phyloP scores from a whole-genome alignment of 2,888 invertebrate species.

The Exephanes ischioxanthus region DNA sequence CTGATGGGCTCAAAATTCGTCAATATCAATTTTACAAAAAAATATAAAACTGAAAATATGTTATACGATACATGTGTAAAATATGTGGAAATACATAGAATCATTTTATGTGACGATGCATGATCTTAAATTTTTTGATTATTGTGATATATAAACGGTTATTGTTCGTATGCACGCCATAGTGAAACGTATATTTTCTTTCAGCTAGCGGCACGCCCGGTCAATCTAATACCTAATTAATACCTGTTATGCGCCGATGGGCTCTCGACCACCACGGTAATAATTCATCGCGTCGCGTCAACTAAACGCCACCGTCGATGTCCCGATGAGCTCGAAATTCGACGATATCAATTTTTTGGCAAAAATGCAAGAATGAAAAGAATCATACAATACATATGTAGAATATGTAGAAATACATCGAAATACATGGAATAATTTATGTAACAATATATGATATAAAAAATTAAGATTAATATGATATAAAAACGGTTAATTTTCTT shows the following conservation, averaged over 20 bases:
- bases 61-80: not conserved
- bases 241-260: slow-evolving; percentile 1
- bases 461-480: too few relatives aligned
- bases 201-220: not conserved
- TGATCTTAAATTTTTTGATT: not conserved
- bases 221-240: not conserved
- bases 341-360: not conserved
- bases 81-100: too few relatives aligned
- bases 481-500: too few relatives aligned
- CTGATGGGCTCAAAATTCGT: not conserved
- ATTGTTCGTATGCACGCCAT: too few relatives aligned
- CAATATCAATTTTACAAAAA: not conserved
- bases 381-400: too few relatives aligned
- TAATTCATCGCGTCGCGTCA: slow-evolving; percentile 8
- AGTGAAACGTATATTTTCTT: not conserved
- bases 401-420: too few relatives aligned
- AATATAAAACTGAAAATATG: not conserved
- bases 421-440: too few relatives aligned
- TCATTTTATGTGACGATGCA: not conserved
- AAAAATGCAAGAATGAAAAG: too few relatives aligned
- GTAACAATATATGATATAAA: too few relatives aligned
- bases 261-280: not conserved
- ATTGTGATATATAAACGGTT: too few relatives aligned
- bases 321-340: not conserved
- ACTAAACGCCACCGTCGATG: not conserved